phyloP scores from a whole-genome alignment of 2,113 vertebrate genomes.

The Tupaia chinensis region DNA sequence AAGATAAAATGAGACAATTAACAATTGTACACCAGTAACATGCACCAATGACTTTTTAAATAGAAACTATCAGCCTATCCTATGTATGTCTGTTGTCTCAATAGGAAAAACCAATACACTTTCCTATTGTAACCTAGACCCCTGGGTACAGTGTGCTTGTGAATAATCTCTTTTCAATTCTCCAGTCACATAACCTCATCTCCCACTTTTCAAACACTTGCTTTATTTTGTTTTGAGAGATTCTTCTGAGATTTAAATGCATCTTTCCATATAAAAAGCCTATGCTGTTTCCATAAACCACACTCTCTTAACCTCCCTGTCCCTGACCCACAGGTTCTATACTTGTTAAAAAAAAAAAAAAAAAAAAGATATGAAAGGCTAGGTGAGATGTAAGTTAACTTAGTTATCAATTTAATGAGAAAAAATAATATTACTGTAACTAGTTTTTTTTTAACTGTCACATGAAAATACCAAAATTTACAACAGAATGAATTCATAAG shows the following conservation, averaged over 20 bases:
- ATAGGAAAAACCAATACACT: not conserved
- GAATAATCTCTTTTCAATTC: not conserved
- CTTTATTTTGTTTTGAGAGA: not conserved
- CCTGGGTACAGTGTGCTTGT: not conserved
- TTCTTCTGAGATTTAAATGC: not conserved
- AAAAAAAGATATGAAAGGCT: not conserved
- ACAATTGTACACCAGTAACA: not conserved
- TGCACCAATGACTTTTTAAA: not conserved
- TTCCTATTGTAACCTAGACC: not conserved
- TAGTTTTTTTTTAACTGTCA: conserved; percentile 13
- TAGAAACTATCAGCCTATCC: not conserved
- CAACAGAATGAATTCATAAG: not conserved
- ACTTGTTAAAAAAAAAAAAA: not conserved
- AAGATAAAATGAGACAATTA: conserved; percentile 19
- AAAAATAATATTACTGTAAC: not conserved
- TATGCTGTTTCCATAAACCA: not conserved
- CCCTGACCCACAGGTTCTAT: not conserved
- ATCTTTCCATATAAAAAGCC: not conserved
- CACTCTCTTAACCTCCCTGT: not conserved
- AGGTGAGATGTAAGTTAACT: not conserved
- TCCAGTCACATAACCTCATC: not conserved
- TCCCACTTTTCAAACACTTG: not conserved
- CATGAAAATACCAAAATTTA: conserved; percentile 20
- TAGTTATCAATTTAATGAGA: not conserved
- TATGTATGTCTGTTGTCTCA: not conserved